phyloP scores from a whole-genome alignment of 2,888 invertebrate genomes.

The Luperina testacea region DNA sequence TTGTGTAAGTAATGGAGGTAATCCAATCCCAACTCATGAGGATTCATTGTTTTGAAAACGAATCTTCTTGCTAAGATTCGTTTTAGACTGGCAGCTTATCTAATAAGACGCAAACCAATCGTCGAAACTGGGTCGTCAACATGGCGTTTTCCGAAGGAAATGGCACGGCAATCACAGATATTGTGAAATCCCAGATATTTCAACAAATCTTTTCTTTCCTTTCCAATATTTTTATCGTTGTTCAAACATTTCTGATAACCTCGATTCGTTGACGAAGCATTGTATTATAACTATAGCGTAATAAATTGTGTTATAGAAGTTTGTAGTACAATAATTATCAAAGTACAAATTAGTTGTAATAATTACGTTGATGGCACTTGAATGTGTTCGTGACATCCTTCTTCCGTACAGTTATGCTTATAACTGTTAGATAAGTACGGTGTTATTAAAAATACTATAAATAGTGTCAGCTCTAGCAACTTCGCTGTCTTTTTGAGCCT shows the following conservation, averaged over 20 bases:
- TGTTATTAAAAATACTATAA: slow-evolving; percentile 11
- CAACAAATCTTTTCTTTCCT: slow-evolving; percentile 47
- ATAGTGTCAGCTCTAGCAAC: not conserved
- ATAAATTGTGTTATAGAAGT: slow-evolving; percentile 53
- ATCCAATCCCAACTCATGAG: not conserved
- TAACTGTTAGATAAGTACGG: slow-evolving; percentile 8
- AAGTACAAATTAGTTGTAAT: slow-evolving; percentile 52
- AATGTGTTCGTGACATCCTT: slow-evolving; percentile 39
- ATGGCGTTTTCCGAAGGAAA: slow-evolving; percentile 33
- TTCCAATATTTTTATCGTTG: slow-evolving; percentile 60
- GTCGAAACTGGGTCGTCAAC: slow-evolving; percentile 55
- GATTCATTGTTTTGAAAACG: not conserved
- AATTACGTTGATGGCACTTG: slow-evolving; percentile 48
- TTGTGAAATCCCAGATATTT: slow-evolving; percentile 41
- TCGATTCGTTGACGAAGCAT: slow-evolving; percentile 53
- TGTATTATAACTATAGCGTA: slow-evolving; percentile 57
- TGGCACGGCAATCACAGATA: slow-evolving; percentile 11
- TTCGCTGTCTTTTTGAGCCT: not conserved
- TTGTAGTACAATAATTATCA: slow-evolving; percentile 45
- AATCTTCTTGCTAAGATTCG: not conserved
- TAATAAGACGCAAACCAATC: slow-evolving; percentile 4
- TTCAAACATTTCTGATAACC: slow-evolving; percentile 63
- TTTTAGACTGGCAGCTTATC: slow-evolving; percentile 21
- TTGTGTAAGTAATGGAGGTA: not conserved
- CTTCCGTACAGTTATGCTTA: slow-evolving; percentile 23